Base-by-base conservation (phyloP, 2,113 vertebrate genomes). In the Hipposideros armiger region DNA sequence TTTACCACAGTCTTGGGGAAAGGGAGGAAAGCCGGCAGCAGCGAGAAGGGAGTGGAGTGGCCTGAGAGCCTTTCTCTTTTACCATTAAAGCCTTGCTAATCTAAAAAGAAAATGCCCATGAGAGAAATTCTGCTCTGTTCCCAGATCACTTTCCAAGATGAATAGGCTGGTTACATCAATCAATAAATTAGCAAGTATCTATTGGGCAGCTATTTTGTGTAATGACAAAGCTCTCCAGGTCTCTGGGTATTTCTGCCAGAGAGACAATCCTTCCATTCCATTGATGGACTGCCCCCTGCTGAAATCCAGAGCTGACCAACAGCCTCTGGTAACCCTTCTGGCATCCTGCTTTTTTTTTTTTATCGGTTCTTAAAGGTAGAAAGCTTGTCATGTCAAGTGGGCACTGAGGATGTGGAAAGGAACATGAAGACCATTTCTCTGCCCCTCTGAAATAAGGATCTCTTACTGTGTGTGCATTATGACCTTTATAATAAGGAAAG, bases 71-170 rank as follows among this genome's bases (percentile, higher is more conserved):
- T 86, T 82, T 73, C 32, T 70, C 69, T 93, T 91, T 96, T 77
- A 87, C 45, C 58, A 87, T 32, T 40, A 76, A 93, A 87, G 7
- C 15, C n/a, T 82, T 85, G 60, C 42, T 82, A 91, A 83, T 67
- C 15, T 47, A 64, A 62, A 85, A 60, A 92, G 66, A 81, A 92
- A 87, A 96, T 45, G 9, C 15, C 62, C n/a, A 77, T 11, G 15
- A 86, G 22, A 88, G 62, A 93, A 94, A 91, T 93, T 86, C 72
- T 64, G 47, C 70, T 42, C 78, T 47, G 64, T 64, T 69, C 24
- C 62, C 56, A 87, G 16, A 66, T 95, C 56, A 93, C 76, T 95
- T 95, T 82, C 78, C 50, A 69, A 93, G 62, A 83, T 92, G 80
- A 92, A 87, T 13, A 87, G 45, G 14, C 66, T 96, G 58, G 30